Evolutionary conservation across 2,888 invertebrate genomes (phyloP).

Genomic region (Thecophora atra): DNA sequence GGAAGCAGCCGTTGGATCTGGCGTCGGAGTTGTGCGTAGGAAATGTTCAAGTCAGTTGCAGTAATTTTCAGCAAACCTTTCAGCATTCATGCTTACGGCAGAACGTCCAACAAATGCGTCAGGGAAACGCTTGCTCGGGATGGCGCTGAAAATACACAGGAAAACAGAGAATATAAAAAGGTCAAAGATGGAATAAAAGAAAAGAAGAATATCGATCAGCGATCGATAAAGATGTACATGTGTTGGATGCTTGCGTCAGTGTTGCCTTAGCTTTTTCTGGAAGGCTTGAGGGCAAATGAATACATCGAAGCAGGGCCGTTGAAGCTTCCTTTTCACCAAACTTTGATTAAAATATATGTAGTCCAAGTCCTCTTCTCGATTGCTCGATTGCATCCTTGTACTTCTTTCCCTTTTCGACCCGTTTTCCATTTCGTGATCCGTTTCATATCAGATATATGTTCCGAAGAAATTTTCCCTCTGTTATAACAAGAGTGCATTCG

Average conservation of each 20-base stretch:
- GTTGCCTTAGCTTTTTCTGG: conserved; percentile 28
- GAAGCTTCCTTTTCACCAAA: no score
- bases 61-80: conserved; percentile 18
- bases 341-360: no score
- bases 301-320: conserved; percentile 2
- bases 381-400: no score
- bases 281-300: not conserved
- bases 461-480: no score
- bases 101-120: conserved; percentile 22
- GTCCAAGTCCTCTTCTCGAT: no score
- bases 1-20: conserved; percentile 31
- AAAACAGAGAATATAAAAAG: no score
- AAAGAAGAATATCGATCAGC: conserved; percentile 27
- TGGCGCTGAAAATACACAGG: not conserved
- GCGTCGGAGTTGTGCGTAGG: conserved; percentile 36
- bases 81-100: conserved; percentile 20
- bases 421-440: no score
- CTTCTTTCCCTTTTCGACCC: no score
- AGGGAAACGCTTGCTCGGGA: not conserved
- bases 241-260: not conserved
- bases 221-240: conserved; percentile 23
- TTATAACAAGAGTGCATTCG: not conserved
- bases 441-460: no score
- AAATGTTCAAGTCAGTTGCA: conserved; percentile 12
- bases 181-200: not conserved